Evolutionary conservation across 2,888 invertebrate genomes (phyloP).

Genomic region (Colletes collaris): DNA sequence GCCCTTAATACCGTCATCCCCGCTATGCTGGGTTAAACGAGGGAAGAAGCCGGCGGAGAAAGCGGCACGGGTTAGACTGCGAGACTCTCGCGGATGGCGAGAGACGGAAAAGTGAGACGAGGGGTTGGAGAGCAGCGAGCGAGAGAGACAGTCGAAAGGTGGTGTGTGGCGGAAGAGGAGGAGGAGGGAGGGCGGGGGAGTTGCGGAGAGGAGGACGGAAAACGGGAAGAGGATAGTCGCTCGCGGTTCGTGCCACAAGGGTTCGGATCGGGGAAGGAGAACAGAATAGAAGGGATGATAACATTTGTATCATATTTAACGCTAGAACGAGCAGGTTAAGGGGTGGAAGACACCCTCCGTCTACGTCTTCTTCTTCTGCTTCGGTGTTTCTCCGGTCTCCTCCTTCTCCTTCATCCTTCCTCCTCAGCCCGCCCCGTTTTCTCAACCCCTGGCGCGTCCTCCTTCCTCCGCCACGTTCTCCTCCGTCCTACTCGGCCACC

Average conservation of each 20-base stretch:
- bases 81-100: conserved; percentile 45
- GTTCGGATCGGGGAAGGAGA: conserved; percentile 58
- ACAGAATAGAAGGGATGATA: conserved; percentile 80
- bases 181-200: conserved; percentile 26
- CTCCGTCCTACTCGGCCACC: conserved; percentile 51
- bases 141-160: no score
- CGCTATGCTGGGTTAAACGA: conserved; percentile 70
- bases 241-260: conserved; percentile 59
- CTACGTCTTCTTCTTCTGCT: conserved; percentile 52
- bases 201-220: conserved; percentile 16
- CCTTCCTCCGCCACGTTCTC: conserved; percentile 45
- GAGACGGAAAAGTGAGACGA: conserved; percentile 12
- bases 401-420: conserved; percentile 19
- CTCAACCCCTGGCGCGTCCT: conserved; percentile 45
- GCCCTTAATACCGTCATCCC: conserved; percentile 79
- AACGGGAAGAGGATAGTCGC: conserved; percentile 48
- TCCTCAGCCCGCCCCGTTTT: conserved; percentile 37
- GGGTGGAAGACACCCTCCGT: conserved; percentile 72
- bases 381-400: conserved; percentile 38
- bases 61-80: conserved; percentile 49
- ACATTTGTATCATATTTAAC: conserved; percentile 82
- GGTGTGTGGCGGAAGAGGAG: conserved; percentile 21
- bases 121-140: no score
- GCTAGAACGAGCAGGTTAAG: conserved; percentile 79
- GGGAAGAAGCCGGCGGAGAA: conserved; percentile 69